Base-by-base conservation (phyloP, 2,888 invertebrate species). In the Chaetogeoica ovagalla region DNA sequence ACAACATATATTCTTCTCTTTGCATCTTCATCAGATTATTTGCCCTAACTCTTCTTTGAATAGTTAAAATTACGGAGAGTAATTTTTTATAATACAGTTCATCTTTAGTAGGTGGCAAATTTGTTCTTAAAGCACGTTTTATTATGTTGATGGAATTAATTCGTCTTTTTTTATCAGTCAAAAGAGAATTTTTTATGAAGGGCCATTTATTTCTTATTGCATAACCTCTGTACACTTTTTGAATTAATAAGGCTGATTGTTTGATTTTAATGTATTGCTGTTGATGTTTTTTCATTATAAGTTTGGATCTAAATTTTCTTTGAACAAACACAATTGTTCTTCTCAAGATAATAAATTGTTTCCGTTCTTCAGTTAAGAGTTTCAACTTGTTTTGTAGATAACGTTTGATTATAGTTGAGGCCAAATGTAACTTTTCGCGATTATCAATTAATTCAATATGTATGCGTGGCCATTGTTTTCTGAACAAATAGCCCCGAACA, bases 11-110 rank as follows among this genome's bases (percentile, higher is more conserved):
- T 15, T 30, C 11, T 39, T 66, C 23, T 17, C 19, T 60, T 43
- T 74, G 43, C 8, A 55, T 8, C 59, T 74, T 77, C 81, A 75
- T 81, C 30, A 76, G 30, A 15, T 21, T 52, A 43, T 21, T 69
- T 5, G 74, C 74, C 65, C 82, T 77, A 68, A 82, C 82, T 65
- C n/a, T 48, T 19, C 71, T 74, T 55, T 83, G 83, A 69, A 83
- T 60, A 11, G 17, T 59, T 8, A 82, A 60, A 17, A 55, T 70
- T 17, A 17, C 1, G 9, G 9, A 37, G 2, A 11, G 57, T 71
- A 79, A 30, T 11, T 71, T 63, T 63, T 43, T 23, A 57, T 63
- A 79, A 43, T 57, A 39, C 2, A 71, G n/a, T 55, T 39, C 8
- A 23, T 79, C 79, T 43, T 71, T 37, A 63, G 79, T 71, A 4